Evolutionary conservation across 2,113 vertebrate species (phyloP).

Genomic region (Hippoglossus stenolepis): DNA sequence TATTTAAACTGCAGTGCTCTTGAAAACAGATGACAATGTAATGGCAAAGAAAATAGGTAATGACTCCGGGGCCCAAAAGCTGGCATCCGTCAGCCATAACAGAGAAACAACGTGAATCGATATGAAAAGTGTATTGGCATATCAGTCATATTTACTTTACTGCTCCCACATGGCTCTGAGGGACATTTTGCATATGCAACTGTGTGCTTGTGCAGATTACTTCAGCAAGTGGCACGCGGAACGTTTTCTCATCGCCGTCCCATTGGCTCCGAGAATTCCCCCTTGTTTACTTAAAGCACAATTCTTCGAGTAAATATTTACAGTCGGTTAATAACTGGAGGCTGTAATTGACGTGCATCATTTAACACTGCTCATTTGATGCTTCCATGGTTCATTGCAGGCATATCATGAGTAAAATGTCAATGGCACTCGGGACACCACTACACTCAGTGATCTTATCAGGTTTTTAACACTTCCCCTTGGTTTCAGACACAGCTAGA

Average conservation of each 20-base stretch:
- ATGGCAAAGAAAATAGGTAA: conserved; percentile 41
- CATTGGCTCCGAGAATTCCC: conserved; percentile 25
- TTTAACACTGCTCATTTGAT: conserved; percentile 69
- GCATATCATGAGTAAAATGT: conserved; percentile 62
- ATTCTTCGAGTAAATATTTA: conserved; percentile 60
- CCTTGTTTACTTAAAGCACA: conserved; percentile 56
- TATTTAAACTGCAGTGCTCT: conserved; percentile 15
- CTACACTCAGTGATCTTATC: conserved; percentile 18
- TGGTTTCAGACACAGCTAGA: neutral
- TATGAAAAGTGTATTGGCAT: conserved; percentile 47
- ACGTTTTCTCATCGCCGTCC: conserved; percentile 6
- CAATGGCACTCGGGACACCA: conserved; percentile 37
- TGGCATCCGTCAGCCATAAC: conserved; percentile 32
- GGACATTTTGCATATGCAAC: conserved; percentile 29
- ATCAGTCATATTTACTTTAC: conserved; percentile 58
- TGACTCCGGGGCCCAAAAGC: conserved; percentile 22
- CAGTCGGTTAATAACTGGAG: conserved; percentile 60
- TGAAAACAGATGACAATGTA: conserved; percentile 23
- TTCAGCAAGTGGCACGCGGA: conserved; percentile 23
- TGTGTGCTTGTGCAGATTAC: conserved; percentile 30
- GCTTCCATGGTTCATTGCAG: conserved; percentile 59
- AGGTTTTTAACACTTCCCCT: conserved; percentile 13
- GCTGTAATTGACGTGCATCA: conserved; percentile 65
- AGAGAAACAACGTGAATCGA: conserved; percentile 26
- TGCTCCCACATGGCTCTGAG: conserved; percentile 4